Conservation (phyloP, 2,113 vertebrate species). For the Rhabdomys dilectus region DNA sequence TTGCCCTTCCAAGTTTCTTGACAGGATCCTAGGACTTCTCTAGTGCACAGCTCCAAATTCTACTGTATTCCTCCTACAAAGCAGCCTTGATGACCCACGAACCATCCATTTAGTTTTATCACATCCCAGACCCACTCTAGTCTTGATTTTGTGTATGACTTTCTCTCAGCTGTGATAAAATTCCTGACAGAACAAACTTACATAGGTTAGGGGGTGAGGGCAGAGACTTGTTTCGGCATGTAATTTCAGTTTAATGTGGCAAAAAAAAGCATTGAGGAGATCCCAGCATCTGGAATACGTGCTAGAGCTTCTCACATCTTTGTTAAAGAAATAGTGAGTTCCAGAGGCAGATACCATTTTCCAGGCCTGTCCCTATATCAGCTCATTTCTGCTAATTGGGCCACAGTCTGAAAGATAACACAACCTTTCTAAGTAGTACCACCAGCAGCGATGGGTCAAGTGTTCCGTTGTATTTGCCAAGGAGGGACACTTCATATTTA, state of each 20-base stretch:
- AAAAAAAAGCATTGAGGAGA: neutral
- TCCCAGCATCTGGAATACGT: neutral
- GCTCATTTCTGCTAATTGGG: neutral
- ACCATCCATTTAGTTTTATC: neutral
- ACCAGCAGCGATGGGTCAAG: too few relatives aligned
- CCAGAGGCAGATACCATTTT: neutral
- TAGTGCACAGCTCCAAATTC: neutral
- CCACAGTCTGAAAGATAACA: neutral
- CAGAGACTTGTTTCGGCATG: neutral
- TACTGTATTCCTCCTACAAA: neutral
- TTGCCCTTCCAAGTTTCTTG: neutral
- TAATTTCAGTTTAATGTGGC: neutral
- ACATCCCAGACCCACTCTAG: neutral
- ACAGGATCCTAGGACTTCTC: neutral
- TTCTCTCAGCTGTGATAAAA: neutral
- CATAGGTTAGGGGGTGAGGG: rapidly evolving
- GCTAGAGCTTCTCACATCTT: neutral
- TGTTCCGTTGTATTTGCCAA: neutral
- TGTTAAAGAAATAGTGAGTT: neutral
- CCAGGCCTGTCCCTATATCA: neutral
- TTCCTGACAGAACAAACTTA: neutral
- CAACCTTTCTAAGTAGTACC: neutral
- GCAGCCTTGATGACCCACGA: too few relatives aligned
- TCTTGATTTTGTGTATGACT: neutral
- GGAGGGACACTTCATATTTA: neutral